Base-by-base conservation (phyloP, 30 jellyfish, hydroid and myxozoan genomes). In the Rhopilema esculentum region DNA sequence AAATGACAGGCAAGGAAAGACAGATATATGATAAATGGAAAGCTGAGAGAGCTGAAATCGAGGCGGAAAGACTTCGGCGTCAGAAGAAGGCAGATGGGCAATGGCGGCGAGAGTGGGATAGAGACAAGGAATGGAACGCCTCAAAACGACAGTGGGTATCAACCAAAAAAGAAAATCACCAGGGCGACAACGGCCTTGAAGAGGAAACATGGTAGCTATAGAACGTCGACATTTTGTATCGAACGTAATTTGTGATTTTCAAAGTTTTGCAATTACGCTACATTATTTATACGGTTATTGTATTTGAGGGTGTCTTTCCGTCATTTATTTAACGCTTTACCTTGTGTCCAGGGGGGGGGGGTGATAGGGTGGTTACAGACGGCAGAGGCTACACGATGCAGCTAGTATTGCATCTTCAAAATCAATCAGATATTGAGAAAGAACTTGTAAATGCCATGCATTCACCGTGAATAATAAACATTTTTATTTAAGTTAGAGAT, bases 61-160 rank as follows among this genome's bases (percentile, higher is more conserved):
- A 77, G 77, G 87, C 73, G 9, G 87, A 53, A 20, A 77, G 87
- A 50, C 0, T 77, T 0, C 28, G 40, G n/a, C 87, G 75, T 8
- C 62, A 19, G 9, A 77, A 77, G 31, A 51, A 22, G 87, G 87
- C 77, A 8, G 62, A 27, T 25, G 87, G 87, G 62, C 50, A 51
- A 50, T 77, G 87, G 87, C 48, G n/a, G 63, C 57, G 87, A 27
- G 87, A 77, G 25, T 77, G 87, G 87, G 87, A 77, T 29, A 27
- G 27, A 75, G 87, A 77, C 24, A 77, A 77, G 66, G 52, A 20
- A 6, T 77, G 87, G 87, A 62, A 50, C 17, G 77, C 57, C 0
- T 19, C 19, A 24, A 50, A 1, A 1, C 33, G 64, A 26, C 76
- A 77, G 18, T 77, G 87, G 87, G 87, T 77, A 7, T 27, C 87